phyloP scores from a whole-genome alignment of 23 tunicate genomes.

The Trididemnum nubilum region DNA sequence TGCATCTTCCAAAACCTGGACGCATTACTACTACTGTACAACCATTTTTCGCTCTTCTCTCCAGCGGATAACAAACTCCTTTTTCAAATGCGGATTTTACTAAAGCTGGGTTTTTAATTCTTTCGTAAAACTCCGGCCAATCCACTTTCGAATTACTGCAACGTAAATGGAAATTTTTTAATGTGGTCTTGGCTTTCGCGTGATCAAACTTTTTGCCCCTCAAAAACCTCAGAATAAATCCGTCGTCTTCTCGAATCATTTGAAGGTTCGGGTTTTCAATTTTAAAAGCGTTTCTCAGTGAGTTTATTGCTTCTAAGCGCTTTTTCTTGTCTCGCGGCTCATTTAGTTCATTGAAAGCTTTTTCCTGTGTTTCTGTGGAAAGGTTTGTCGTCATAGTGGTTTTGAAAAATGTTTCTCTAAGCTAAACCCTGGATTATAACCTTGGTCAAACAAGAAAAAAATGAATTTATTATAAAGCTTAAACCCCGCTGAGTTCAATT shows the following conservation, averaged over 20 bases:
- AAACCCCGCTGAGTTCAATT: too few relatives aligned
- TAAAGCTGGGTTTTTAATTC: slow-evolving; percentile 50
- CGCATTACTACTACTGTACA: slow-evolving; percentile 41
- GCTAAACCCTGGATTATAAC: too few relatives aligned
- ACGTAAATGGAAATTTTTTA: slow-evolving; percentile 34
- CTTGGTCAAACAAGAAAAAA: too few relatives aligned
- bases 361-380: slow-evolving; percentile 14
- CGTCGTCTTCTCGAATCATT: slow-evolving; percentile 27
- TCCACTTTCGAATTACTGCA: slow-evolving; percentile 13
- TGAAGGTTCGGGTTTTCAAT: neutral
- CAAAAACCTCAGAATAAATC: slow-evolving; percentile 49
- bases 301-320: slow-evolving; percentile 36
- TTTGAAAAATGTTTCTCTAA: too few relatives aligned
- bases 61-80: slow-evolving; percentile 28
- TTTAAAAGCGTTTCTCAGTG: slow-evolving; percentile 6
- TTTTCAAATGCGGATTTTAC: slow-evolving; percentile 23
- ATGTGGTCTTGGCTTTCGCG: slow-evolving; percentile 26
- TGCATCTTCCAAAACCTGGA: slow-evolving; percentile 39
- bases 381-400: slow-evolving; percentile 36
- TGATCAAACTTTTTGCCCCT: slow-evolving; percentile 60
- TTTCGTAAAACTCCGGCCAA: slow-evolving; percentile 57
- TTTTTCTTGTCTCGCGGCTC: slow-evolving; percentile 44
- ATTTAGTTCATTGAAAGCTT: slow-evolving; percentile 46
- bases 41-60: slow-evolving; percentile 40
- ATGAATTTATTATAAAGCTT: too few relatives aligned